Conservation (phyloP, 1,140 invertebrate species). For the Portunus trituberculatus region DNA sequence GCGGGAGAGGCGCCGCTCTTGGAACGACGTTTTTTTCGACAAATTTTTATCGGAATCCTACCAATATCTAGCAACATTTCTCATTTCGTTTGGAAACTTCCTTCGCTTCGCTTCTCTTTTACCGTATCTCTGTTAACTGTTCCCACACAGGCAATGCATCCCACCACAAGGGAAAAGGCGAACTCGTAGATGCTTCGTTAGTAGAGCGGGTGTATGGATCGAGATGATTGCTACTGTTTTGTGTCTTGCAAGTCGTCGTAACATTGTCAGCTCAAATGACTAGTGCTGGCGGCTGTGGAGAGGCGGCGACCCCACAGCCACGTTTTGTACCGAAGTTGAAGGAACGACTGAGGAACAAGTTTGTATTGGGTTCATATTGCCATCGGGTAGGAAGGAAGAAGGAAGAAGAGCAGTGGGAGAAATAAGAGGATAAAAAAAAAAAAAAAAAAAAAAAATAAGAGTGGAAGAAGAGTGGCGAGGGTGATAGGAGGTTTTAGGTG, state of each 20-base stretch:
- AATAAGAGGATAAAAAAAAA: neutral
- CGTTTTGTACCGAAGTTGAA: constrained; percentile 23
- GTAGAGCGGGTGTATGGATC: no score
- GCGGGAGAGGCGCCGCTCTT: constrained; percentile 14
- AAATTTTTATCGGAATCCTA: constrained; percentile 61
- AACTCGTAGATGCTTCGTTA: no score
- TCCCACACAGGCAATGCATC: neutral
- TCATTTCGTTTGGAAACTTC: constrained; percentile 57
- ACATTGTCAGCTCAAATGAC: neutral
- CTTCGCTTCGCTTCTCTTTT: constrained; percentile 21
- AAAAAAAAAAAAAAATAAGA: neutral
- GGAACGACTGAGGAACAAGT: neutral
- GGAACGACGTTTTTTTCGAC: constrained; percentile 39
- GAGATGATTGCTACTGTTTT: neutral
- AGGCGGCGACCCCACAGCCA: neutral
- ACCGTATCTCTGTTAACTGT: neutral
- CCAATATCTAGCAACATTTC: constrained; percentile 68
- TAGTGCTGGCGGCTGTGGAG: neutral
- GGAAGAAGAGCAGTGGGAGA: neutral
- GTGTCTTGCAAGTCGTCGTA: neutral
- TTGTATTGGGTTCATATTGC: constrained; percentile 4
- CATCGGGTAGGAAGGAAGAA: neutral
- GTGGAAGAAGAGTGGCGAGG: neutral
- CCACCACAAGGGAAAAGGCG: no score
- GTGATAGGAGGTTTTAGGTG: neutral